A percentile compares a stretch with the other conserved stretches of the same genome.
phyloP scores from a whole-genome alignment of 1,140 invertebrate genomes.

The Drosophila subobscura region DNA sequence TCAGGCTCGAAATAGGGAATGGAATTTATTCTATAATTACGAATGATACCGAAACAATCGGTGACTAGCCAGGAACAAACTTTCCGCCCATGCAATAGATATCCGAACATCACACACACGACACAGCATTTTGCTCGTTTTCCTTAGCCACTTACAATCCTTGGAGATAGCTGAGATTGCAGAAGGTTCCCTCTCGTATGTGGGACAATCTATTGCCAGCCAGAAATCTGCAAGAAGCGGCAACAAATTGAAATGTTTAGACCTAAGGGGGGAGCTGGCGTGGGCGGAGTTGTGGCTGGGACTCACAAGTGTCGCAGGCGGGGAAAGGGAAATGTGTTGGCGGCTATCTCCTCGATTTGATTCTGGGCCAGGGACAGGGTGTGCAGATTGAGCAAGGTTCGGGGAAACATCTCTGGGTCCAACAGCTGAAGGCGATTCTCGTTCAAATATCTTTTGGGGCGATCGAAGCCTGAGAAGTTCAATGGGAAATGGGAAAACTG shows the following conservation, averaged over 20 bases:
- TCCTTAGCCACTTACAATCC: constrained; percentile 84
- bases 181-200: constrained; percentile 75
- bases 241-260: constrained; percentile 16
- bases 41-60: background rate
- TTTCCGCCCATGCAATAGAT: too few relatives aligned
- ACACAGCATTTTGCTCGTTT: background rate
- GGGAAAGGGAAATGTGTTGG: constrained; percentile 72
- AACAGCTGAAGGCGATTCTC: constrained; percentile 67
- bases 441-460: constrained; percentile 62
- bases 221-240: constrained; percentile 74
- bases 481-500: background rate
- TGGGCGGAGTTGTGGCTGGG: background rate
- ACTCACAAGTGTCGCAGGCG: constrained; percentile 77
- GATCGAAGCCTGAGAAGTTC: background rate
- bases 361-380: constrained; percentile 83
- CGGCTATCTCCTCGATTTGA: constrained; percentile 66
- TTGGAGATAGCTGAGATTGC: constrained; percentile 75
- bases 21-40: too few relatives aligned
- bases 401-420: constrained; percentile 61
- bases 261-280: too few relatives aligned
- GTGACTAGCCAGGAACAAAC: too few relatives aligned
- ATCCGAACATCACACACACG: too few relatives aligned
- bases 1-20: background rate
- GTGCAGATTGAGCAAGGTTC: constrained; percentile 61
- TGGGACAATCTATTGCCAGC: constrained; percentile 78